These are phyloP conservation scores for Lissonota sp. DNA, from an alignment of 2,888 invertebrate species.

Conservation along the genomic window DNA sequence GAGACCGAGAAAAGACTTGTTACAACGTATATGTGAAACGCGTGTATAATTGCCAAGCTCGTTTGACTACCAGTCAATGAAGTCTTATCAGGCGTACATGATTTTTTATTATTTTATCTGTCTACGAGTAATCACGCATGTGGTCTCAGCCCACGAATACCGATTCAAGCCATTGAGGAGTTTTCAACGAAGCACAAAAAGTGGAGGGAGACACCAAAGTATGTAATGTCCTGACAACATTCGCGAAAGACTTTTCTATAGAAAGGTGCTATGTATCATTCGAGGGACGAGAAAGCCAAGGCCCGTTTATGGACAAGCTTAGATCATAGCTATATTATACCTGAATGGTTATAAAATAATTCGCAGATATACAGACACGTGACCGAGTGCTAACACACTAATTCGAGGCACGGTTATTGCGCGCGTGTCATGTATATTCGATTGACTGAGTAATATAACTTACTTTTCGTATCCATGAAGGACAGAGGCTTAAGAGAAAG, in stretches of 20 bases:
- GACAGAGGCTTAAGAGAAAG: background rate
- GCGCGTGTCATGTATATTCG: background rate
- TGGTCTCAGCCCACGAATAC: constrained; percentile 38
- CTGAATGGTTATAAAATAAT: constrained; percentile 24
- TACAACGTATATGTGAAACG: constrained; percentile 35
- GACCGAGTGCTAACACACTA: constrained; percentile 26
- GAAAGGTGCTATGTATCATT: constrained; percentile 55
- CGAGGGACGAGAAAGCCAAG: constrained; percentile 10
- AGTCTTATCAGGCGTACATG: constrained; percentile 44
- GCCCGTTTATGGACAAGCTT: background rate
- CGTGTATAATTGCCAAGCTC: constrained; percentile 57
- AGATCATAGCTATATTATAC: constrained; percentile 23
- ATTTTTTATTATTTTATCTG: constrained; percentile 17
- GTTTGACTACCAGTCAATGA: constrained; percentile 55
- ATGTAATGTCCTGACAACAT: constrained; percentile 15
- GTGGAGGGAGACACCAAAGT: background rate
- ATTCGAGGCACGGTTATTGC: background rate
- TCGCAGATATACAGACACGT: constrained; percentile 6
- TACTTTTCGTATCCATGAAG: background rate
- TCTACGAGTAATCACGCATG: constrained; percentile 38
- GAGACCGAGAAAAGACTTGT: constrained; percentile 46
- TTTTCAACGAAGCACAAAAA: background rate
- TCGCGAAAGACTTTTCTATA: constrained; percentile 40
- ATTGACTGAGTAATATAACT: background rate
- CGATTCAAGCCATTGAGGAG: constrained; percentile 33